Conservation (phyloP, 2,113 vertebrate genomes). For the Pao palembangensis region DNA sequence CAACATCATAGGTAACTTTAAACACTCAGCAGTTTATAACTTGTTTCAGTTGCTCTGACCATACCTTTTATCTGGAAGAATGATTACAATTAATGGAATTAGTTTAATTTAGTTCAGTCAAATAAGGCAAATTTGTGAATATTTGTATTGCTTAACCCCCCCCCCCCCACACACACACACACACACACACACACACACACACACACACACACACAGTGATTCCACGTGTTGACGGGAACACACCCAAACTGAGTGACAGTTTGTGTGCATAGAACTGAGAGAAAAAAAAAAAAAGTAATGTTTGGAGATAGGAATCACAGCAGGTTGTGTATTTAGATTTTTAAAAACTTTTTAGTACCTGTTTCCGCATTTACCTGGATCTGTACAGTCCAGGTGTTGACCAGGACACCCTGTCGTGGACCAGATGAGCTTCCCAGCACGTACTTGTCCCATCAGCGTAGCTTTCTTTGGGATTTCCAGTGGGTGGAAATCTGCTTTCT, state of each 20-base stretch:
- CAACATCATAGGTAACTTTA: neutral
- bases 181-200: too few species aligned
- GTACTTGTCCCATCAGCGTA: slow-evolving; percentile 46
- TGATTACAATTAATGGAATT: neutral
- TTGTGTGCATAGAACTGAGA: too few species aligned
- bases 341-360: slow-evolving; percentile 4
- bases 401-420: slow-evolving; percentile 63
- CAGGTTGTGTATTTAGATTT: slow-evolving; percentile 11
- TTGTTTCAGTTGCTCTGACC: neutral
- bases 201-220: too few species aligned
- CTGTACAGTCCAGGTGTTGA: slow-evolving; percentile 67
- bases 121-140: neutral
- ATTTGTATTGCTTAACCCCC: too few species aligned
- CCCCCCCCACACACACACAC: too few species aligned
- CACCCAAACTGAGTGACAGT: too few species aligned
- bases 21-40: neutral
- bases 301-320: neutral
- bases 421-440: slow-evolving; percentile 64
- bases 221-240: too few species aligned
- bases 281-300: too few species aligned
- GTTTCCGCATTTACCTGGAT: slow-evolving; percentile 1
- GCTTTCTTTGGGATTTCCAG: slow-evolving; percentile 51
- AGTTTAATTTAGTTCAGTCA: neutral
- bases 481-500: slow-evolving; percentile 56
- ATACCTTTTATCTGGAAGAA: too few species aligned